These are phyloP conservation scores for Cyprinus carpio DNA, from an alignment of 2,113 vertebrate genomes.

Conservation along the genomic window DNA sequence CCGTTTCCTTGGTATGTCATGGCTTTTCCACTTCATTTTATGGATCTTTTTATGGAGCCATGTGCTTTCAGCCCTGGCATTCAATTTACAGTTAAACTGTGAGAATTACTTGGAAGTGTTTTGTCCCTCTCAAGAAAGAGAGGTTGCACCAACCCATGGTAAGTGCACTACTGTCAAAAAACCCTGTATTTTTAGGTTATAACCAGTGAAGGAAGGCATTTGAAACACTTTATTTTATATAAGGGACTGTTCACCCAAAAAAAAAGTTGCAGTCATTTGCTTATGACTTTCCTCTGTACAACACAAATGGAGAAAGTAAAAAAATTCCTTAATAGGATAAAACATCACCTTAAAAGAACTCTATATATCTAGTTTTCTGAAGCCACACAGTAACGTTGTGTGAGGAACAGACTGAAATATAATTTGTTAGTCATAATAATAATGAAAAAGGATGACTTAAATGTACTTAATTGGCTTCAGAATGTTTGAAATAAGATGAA, in stretches of 20 bases:
- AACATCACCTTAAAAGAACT: background rate
- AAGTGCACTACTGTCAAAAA: background rate
- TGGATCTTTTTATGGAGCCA: background rate
- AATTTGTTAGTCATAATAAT: too few relatives aligned
- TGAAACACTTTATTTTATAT: slow-evolving; percentile 1
- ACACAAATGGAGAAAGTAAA: too few relatives aligned
- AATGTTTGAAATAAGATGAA: too few relatives aligned
- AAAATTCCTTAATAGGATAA: background rate
- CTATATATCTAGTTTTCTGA: too few relatives aligned
- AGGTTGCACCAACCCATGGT: background rate
- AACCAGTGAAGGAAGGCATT: background rate
- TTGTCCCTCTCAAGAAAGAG: slow-evolving; percentile 9
- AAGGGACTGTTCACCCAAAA: too few relatives aligned
- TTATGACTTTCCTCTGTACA: background rate
- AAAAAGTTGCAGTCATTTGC: background rate
- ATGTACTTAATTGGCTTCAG: too few relatives aligned
- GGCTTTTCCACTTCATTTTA: background rate
- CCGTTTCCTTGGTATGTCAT: slow-evolving; percentile 90
- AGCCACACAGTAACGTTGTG: too few relatives aligned
- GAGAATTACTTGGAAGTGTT: background rate
- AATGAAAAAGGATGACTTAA: too few relatives aligned
- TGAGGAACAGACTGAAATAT: too few relatives aligned
- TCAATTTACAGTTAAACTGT: slow-evolving; percentile 23
- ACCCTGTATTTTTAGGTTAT: background rate
- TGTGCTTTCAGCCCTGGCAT: slow-evolving; percentile 28